Conservation (phyloP, 2,797 vertebrate species). For the Aplochiton taeniatus region DNA sequence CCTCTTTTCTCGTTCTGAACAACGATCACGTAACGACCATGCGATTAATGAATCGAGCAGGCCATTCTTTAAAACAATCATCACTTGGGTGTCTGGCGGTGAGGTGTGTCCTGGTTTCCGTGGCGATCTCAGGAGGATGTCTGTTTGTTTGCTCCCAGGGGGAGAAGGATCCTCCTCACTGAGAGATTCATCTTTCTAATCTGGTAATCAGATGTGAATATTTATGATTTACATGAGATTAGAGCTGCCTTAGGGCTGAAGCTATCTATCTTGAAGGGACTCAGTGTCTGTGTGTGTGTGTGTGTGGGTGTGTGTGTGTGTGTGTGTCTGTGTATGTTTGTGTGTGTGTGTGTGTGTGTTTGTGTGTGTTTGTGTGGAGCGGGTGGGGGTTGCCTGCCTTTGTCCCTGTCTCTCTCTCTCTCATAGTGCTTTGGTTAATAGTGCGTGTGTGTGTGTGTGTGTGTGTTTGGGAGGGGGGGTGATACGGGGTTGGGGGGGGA, state of each 20-base stretch:
- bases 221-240: conserved; percentile 50
- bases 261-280: conserved; percentile 4
- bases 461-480: not conserved
- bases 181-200: conserved; percentile 52
- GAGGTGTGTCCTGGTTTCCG: too few relatives aligned
- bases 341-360: not conserved
- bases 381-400: too few relatives aligned
- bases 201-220: conserved; percentile 58
- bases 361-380: not conserved
- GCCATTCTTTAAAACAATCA: too few relatives aligned
- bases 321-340: not conserved
- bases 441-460: not conserved
- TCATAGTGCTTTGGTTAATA: too few relatives aligned
- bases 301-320: not conserved
- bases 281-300: not conserved
- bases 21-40: too few relatives aligned
- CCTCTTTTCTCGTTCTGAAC: conserved; percentile 2
- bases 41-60: too few relatives aligned
- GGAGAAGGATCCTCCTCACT: conserved; percentile 42
- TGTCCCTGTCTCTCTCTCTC: too few relatives aligned
- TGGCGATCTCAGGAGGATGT: too few relatives aligned
- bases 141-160: conserved; percentile 45
- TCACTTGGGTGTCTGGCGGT: too few relatives aligned
- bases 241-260: conserved; percentile 7
- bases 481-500: not conserved